phyloP scores from a whole-genome alignment of 2,797 vertebrate genomes.

The Tragelaphus eurycerus region DNA sequence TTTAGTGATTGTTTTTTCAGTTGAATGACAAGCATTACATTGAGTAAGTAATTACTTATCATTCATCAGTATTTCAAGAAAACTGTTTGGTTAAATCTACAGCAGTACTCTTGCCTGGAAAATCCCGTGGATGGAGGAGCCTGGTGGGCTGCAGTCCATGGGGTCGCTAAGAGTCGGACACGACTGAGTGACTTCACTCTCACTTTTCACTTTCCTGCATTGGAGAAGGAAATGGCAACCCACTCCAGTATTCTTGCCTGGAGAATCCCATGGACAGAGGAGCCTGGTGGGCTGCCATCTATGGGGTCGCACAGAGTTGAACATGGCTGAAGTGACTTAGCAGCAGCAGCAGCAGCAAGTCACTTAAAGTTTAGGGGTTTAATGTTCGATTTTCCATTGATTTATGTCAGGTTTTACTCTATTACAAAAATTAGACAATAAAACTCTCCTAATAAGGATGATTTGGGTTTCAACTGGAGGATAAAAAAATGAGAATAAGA shows the following conservation, averaged over 20 bases:
- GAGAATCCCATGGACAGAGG: too few species aligned
- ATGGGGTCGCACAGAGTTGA: too few species aligned
- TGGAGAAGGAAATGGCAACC: too few species aligned
- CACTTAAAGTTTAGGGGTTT: conserved; percentile 59
- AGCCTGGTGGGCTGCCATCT: too few species aligned
- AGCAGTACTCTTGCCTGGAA: background rate
- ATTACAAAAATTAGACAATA: conserved; percentile 73
- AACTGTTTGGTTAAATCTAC: background rate
- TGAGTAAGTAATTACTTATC: conserved; percentile 63
- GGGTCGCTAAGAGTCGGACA: too few species aligned
- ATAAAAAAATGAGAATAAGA: conserved; percentile 54
- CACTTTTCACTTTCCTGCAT: too few species aligned
- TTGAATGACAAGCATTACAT: conserved; percentile 60
- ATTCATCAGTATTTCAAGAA: conserved; percentile 60
- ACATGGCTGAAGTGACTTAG: too few species aligned
- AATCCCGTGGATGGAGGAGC: too few species aligned
- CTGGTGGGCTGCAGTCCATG: too few species aligned
- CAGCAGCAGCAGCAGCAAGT: background rate
- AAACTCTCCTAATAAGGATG: conserved; percentile 69
- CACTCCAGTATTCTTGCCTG: too few species aligned
- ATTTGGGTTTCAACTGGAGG: conserved; percentile 31
- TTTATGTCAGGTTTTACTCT: conserved; percentile 71
- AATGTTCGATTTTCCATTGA: conserved; percentile 42
- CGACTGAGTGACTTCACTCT: too few species aligned
- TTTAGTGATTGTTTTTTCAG: conserved; percentile 35